These are phyloP conservation scores for Oscheius sp. DNA, from an alignment of 2,888 invertebrate species.

Conservation along the genomic window DNA sequence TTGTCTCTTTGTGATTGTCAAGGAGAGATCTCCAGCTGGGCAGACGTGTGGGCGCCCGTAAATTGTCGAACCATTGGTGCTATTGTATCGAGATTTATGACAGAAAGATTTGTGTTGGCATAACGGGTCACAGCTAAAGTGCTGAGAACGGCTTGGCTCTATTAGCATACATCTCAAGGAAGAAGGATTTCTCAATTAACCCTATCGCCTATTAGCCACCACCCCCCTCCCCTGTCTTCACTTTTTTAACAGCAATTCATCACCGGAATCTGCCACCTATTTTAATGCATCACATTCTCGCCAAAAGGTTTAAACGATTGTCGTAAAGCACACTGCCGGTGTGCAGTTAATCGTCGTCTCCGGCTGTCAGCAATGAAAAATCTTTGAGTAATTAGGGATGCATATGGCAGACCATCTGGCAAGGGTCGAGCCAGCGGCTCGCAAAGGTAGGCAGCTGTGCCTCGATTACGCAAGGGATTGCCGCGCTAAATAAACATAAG, in stretches of 20 bases:
- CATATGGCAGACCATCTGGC: conserved; percentile 30
- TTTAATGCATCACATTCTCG: conserved; percentile 9
- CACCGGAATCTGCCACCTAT: conserved; percentile 5
- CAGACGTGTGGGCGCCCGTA: conserved; percentile 25
- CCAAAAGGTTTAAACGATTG: neutral
- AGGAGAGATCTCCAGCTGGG: conserved; percentile 7
- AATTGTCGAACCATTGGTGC: conserved; percentile 26
- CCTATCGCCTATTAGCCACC: neutral
- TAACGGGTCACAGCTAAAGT: conserved; percentile 6
- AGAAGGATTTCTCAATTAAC: too few relatives aligned
- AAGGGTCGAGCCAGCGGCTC: conserved; percentile 1
- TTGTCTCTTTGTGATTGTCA: conserved; percentile 6
- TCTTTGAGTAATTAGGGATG: conserved; percentile 31
- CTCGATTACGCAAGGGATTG: conserved; percentile 26
- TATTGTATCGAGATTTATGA: conserved; percentile 29
- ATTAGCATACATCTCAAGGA: too few relatives aligned
- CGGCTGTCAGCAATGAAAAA: conserved; percentile 34
- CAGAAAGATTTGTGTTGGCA: conserved; percentile 6
- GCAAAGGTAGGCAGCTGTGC: conserved; percentile 21
- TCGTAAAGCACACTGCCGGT: conserved; percentile 6
- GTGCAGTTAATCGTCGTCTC: conserved; percentile 24
- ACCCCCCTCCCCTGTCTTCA: neutral
- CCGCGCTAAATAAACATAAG: conserved; percentile 28
- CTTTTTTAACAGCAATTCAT: conserved; percentile 5
- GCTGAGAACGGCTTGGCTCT: too few relatives aligned